Base-by-base conservation (phyloP, 2,113 vertebrate genomes). In the Asarcornis scutulata region DNA sequence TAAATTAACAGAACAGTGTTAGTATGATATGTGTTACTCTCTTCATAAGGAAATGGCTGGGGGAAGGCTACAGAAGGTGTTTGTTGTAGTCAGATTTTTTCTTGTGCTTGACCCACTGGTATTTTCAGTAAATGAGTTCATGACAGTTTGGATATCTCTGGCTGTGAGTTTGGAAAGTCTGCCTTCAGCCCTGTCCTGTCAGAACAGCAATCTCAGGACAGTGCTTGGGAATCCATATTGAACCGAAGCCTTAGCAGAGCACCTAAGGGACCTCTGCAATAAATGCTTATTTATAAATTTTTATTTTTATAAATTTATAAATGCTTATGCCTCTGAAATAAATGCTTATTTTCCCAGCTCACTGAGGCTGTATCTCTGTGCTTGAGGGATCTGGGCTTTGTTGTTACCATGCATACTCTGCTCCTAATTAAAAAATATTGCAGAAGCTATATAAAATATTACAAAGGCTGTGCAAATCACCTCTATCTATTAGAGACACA, bases 1-100 rank as follows among this genome's bases (percentile, higher is more conserved):
- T 42, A 52, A 71, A 64, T 40, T 42, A 73, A 6, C 3, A 58
- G 4, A 16, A 12, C 6, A 1, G 17, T 16, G 6, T 55, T 66
- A 72, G 2, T 34, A 3, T 18, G 18, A 2, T 34, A 60, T 2
- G 1, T 6, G 7, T 50, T 13, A 3, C 6, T 48, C 1, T 2
- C 58, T 86, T 66, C 25, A 14, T n/a, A 27, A 75, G 56, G 64
- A 52, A 38, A 10, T 64, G 27, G 8, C 0, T 68, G 38, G 21
- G 12, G n/a, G 53, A 59, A 52, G 25, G 13, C 23, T 42, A 3
- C 6, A 29, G 42, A 17, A 32, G 38, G 17, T 75, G 3, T 31
- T 0, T 68, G 64, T 20, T 56, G 27, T 13, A 17, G 25, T 78
- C 60, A 5, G 15, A 13, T 36, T 52, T 77, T 36, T 59, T 83